A percentile compares a stretch with the other conserved stretches of the same genome.
Conservation (phyloP, 92 coral and sea anemone genomes). For the Anthopleura xanthogrammica region DNA sequence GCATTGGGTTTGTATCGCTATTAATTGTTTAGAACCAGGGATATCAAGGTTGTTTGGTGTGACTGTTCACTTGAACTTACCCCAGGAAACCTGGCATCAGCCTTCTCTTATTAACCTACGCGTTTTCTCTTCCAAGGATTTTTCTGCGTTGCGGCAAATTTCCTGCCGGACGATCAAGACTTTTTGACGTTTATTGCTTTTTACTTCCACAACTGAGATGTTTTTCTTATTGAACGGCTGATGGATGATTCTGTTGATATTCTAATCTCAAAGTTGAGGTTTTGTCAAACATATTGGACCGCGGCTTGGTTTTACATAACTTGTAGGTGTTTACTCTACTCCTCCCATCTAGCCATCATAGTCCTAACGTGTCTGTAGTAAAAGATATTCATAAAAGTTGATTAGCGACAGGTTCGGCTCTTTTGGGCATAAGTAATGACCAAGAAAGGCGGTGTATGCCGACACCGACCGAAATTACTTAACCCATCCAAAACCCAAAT, state of each 20-base stretch:
- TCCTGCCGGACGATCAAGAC: slow-evolving; percentile 14
- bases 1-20: slow-evolving; percentile 34
- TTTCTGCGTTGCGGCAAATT: background rate
- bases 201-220: background rate
- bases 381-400: slow-evolving; percentile 55
- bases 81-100: slow-evolving; percentile 9
- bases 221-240: slow-evolving; percentile 1
- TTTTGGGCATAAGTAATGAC: slow-evolving; percentile 41
- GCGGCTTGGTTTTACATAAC: slow-evolving; percentile 36
- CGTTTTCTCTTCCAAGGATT: background rate
- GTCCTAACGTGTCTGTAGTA: slow-evolving; percentile 15
- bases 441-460: slow-evolving; percentile 34
- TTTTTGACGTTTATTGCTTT: background rate
- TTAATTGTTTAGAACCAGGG: slow-evolving; percentile 20
- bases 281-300: slow-evolving; percentile 25
- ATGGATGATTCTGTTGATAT: slow-evolving; percentile 1
- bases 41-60: background rate
- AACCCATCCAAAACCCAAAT: slow-evolving; percentile 1
- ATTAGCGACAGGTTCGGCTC: slow-evolving; percentile 48
- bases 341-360: slow-evolving; percentile 22
- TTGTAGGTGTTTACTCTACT: slow-evolving; percentile 20
- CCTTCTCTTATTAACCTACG: background rate
- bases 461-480: slow-evolving; percentile 28
- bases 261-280: slow-evolving; percentile 14
- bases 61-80: slow-evolving; percentile 22